Conservation (phyloP, 2,797 vertebrate genomes). For the Bradypodion pumilum region DNA sequence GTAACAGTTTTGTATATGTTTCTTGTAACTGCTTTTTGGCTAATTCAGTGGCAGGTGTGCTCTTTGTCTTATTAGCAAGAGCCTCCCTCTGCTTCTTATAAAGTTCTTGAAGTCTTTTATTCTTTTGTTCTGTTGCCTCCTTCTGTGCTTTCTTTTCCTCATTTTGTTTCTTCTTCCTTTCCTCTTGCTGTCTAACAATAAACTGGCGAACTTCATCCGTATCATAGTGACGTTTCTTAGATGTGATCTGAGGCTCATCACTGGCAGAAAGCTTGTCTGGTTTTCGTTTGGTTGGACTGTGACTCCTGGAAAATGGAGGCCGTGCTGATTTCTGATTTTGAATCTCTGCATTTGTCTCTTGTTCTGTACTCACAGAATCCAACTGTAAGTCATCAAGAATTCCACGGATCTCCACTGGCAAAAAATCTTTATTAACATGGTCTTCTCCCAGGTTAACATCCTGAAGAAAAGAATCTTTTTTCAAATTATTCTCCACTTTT, state of each 20-base stretch:
- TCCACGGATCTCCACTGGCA: slow-evolving; percentile 88
- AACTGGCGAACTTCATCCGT: slow-evolving; percentile 89
- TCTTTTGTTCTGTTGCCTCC: slow-evolving; percentile 89
- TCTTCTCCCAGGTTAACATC: slow-evolving; percentile 63
- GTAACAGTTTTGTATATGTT: slow-evolving; percentile 88
- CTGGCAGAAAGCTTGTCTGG: slow-evolving; percentile 71
- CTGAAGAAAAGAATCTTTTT: slow-evolving; percentile 65
- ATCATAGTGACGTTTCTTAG: slow-evolving; percentile 92
- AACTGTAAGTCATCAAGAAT: slow-evolving; percentile 93
- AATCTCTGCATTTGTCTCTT: slow-evolving; percentile 69
- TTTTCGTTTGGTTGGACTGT: slow-evolving; percentile 83
- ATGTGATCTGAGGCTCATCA: slow-evolving; percentile 74
- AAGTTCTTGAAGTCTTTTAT: slow-evolving; percentile 91
- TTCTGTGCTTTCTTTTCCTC: slow-evolving; percentile 88
- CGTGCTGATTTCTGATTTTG: slow-evolving; percentile 60
- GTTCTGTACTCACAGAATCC: slow-evolving; percentile 68
- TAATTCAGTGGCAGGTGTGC: slow-evolving; percentile 64
- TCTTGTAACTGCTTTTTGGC: slow-evolving; percentile 83
- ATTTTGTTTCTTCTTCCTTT: slow-evolving; percentile 86
- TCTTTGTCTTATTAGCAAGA: slow-evolving; percentile 72
- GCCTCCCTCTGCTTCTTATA: slow-evolving; percentile 90
- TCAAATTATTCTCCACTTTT: slow-evolving; percentile 64
- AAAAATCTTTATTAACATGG: slow-evolving; percentile 77
- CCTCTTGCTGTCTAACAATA: slow-evolving; percentile 91
- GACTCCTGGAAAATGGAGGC: slow-evolving; percentile 75